Percentiles rank a stretch among this genome's conserved stretches.
phyloP scores from a whole-genome alignment of 2,797 vertebrate genomes.

The Ispidina lecontei region DNA sequence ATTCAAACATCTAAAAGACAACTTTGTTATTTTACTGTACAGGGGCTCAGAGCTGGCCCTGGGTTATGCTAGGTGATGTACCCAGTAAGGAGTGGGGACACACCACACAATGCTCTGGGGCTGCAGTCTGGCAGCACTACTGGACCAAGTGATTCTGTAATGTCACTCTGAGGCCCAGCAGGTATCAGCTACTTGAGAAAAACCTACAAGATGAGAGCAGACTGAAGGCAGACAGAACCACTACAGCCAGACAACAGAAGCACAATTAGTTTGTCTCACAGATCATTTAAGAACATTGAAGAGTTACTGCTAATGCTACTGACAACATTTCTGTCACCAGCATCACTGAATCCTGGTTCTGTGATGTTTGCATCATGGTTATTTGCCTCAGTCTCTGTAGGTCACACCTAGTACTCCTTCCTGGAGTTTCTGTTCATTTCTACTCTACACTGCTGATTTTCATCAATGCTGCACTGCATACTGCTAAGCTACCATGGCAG shows the following conservation, averaged over 20 bases:
- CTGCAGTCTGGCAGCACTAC: not conserved
- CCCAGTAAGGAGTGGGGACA: not conserved
- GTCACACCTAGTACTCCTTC: not conserved
- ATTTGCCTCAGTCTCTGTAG: not conserved
- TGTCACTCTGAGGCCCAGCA: not conserved
- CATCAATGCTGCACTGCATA: not conserved
- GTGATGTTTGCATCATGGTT: not conserved
- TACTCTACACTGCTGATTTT: not conserved
- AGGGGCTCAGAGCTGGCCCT: not conserved
- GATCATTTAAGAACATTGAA: not conserved
- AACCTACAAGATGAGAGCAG: not conserved
- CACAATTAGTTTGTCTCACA: not conserved
- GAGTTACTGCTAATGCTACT: not conserved
- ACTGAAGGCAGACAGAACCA: not conserved
- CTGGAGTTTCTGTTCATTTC: not conserved
- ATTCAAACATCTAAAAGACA: constrained; percentile 12
- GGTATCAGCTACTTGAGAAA: not conserved
- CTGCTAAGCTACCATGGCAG: not conserved
- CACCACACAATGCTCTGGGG: not conserved
- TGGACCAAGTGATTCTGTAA: not conserved
- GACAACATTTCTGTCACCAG: not conserved
- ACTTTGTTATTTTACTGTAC: constrained; percentile 36
- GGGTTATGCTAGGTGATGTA: not conserved
- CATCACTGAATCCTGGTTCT: not conserved
- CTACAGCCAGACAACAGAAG: not conserved